Evolutionary conservation across 2,113 vertebrate genomes (phyloP).

Genomic region (Chiloscyllium plagiosum): DNA sequence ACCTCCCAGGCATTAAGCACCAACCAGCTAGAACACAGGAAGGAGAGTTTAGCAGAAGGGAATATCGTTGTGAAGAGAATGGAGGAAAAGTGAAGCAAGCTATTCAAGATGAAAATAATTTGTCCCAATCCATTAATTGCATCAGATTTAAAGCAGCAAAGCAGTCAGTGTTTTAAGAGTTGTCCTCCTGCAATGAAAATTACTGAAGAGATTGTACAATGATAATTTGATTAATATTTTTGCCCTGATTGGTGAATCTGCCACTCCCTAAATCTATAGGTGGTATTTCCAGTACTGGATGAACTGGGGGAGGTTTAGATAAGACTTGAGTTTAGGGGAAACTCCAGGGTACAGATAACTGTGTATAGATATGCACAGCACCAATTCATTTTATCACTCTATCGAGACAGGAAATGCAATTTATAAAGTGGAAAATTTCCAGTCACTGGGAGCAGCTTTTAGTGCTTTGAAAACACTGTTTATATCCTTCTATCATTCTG

Average conservation of each 20-base stretch:
- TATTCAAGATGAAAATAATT: not conserved
- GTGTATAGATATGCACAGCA: not conserved
- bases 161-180: not conserved
- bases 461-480: constrained; percentile 17
- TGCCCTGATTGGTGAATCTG: not conserved
- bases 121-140: not conserved
- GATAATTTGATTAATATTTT: not conserved
- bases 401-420: not conserved
- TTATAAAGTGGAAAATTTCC: constrained; percentile 20
- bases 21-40: not conserved
- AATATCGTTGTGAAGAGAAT: not conserved
- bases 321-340: not conserved
- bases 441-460: constrained; percentile 6
- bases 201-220: not conserved
- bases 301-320: not conserved
- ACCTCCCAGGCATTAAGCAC: no score
- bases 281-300: not conserved
- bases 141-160: not conserved
- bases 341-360: not conserved
- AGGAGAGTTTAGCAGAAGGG: not conserved
- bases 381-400: not conserved
- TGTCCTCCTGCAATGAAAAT: no score
- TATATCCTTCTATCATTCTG: not conserved
- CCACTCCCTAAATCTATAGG: not conserved
- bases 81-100: not conserved